A percentile compares a stretch with the other conserved stretches of the same genome.
These are phyloP conservation scores for Phortica variegata DNA, from an alignment of 1,140 invertebrate species.

Conservation along the genomic window DNA sequence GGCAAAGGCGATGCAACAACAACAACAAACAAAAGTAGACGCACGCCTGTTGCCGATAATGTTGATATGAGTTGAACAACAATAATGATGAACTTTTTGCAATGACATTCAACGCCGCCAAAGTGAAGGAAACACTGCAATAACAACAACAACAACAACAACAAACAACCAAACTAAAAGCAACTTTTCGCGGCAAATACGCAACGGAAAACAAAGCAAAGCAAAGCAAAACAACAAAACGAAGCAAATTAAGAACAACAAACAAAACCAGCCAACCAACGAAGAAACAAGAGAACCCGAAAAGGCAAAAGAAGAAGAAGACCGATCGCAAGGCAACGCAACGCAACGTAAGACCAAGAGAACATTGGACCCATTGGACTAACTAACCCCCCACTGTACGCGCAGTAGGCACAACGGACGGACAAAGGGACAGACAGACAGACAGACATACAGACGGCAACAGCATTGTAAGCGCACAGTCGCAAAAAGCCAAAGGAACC, in stretches of 20 bases:
- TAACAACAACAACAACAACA: constrained; percentile 14
- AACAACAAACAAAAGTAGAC: too few relatives aligned
- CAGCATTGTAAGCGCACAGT: constrained; percentile 1
- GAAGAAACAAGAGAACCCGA: not conserved
- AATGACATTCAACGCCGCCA: too few relatives aligned
- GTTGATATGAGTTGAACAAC: too few relatives aligned
- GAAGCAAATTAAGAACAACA: constrained; percentile 21
- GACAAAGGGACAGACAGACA: too few relatives aligned
- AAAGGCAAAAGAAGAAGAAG: not conserved
- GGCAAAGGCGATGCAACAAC: too few relatives aligned
- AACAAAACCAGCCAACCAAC: constrained; percentile 10
- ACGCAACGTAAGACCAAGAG: constrained; percentile 22
- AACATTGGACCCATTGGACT: too few relatives aligned
- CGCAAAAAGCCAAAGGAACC: constrained; percentile 32
- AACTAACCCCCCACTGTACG: too few relatives aligned
- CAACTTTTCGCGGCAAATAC: not conserved
- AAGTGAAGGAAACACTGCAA: too few relatives aligned
- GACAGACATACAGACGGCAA: not conserved
- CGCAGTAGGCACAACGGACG: too few relatives aligned
- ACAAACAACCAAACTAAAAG: constrained; percentile 15
- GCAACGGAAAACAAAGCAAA: constrained; percentile 32
- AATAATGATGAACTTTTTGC: too few relatives aligned
- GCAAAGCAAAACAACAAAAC: constrained; percentile 26
- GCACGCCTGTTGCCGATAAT: too few relatives aligned
- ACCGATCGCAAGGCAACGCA: not conserved